Percentiles rank a stretch among this genome's conserved stretches.
These are phyloP conservation scores for Callyntrura sp. DNA, from an alignment of 2,888 invertebrate species.

Conservation along the genomic window DNA sequence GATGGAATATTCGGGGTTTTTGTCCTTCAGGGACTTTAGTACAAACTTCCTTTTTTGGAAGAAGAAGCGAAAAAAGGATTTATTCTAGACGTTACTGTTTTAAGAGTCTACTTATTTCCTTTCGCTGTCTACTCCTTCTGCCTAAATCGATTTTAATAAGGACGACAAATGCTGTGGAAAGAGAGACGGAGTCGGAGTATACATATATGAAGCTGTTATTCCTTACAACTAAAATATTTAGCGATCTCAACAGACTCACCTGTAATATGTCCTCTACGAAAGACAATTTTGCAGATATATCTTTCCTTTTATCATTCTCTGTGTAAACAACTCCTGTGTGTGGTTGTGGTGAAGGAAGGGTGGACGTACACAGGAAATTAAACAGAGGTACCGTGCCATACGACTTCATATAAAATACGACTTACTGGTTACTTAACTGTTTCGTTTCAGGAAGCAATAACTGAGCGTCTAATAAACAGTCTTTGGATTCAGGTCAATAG, in stretches of 20 bases:
- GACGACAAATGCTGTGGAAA: conserved; percentile 14
- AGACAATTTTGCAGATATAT: conserved; percentile 15
- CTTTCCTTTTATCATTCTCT: neutral
- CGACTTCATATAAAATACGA: neutral
- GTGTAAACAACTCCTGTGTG: conserved; percentile 30
- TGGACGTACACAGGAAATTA: conserved; percentile 25
- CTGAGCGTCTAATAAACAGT: conserved; percentile 31
- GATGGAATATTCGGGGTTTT: neutral
- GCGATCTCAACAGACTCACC: neutral
- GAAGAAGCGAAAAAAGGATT: conserved; percentile 55
- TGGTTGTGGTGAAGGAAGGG: conserved; percentile 5
- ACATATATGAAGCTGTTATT: neutral
- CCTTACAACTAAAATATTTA: conserved; percentile 20
- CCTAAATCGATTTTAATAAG: conserved; percentile 65
- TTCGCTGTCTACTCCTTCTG: conserved; percentile 1
- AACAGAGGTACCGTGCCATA: neutral
- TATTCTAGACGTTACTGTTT: conserved; percentile 61
- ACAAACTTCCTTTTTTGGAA: conserved; percentile 54
- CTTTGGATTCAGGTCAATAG: conserved; percentile 39
- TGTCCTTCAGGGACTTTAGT: conserved; percentile 39
- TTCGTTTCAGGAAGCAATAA: conserved; percentile 41
- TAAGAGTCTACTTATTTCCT: conserved; percentile 53
- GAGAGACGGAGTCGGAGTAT: neutral
- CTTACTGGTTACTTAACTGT: conserved; percentile 29
- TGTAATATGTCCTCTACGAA: neutral